Evolutionary conservation across 2,888 invertebrate species (phyloP).

Genomic region (Acrobasis repandana): DNA sequence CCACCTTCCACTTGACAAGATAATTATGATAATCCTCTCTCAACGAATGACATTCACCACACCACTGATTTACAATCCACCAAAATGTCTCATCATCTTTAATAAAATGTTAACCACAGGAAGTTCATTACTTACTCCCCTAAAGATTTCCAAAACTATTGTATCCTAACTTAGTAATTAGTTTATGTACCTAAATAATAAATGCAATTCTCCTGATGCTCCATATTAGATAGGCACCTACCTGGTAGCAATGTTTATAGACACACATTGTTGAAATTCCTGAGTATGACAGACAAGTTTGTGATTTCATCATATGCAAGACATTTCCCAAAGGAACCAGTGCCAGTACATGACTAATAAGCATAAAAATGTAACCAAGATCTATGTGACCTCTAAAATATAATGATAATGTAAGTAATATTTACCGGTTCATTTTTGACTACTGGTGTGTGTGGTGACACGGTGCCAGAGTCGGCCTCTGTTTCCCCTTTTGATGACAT

Average conservation of each 20-base stretch:
- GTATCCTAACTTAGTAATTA: no score
- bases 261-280: neutral
- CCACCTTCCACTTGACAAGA: neutral
- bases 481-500: conserved; percentile 84
- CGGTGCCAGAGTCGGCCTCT: conserved; percentile 82
- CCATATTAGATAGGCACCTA: neutral
- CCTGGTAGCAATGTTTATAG: neutral
- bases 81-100: no score
- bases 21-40: no score
- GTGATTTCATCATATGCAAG: neutral
- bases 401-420: conserved; percentile 27
- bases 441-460: conserved; percentile 71
- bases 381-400: neutral
- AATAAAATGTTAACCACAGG: no score
- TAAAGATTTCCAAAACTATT: no score
- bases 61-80: no score
- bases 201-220: no score
- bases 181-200: no score
- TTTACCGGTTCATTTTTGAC: conserved; percentile 79
- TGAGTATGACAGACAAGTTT: neutral
- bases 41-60: no score
- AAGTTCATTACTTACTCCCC: no score
- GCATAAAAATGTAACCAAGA: neutral
- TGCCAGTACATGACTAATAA: neutral
- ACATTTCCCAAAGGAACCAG: neutral